Evolutionary conservation across 2,888 invertebrate genomes (phyloP).

Genomic region (Pammene fasciana): DNA sequence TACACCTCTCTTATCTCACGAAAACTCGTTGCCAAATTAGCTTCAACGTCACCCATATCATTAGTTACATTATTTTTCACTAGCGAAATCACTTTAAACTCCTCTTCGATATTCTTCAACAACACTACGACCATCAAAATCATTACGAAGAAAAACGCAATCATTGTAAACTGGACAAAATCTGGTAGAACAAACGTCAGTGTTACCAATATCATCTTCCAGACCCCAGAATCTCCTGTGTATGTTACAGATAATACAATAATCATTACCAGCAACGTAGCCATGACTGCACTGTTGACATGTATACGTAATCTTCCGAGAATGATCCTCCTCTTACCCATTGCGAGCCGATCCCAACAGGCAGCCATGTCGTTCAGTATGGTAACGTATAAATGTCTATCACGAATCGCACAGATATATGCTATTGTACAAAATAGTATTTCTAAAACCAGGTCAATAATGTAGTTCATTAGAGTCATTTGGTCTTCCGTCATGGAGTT

Average conservation of each 20-base stretch:
- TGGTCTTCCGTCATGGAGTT: constrained; percentile 25
- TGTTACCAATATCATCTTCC: constrained; percentile 35
- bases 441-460: constrained; percentile 17
- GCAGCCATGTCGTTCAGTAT: constrained; percentile 8
- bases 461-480: constrained; percentile 38
- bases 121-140: constrained; percentile 35
- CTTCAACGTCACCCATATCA: background rate
- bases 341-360: constrained; percentile 7
- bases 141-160: constrained; percentile 34
- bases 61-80: background rate
- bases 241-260: background rate
- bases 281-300: constrained; percentile 25
- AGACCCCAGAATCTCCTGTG: background rate
- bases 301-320: constrained; percentile 19
- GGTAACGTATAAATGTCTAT: constrained; percentile 23
- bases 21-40: background rate
- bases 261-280: background rate
- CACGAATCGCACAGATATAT: constrained; percentile 23
- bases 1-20: constrained; percentile 29
- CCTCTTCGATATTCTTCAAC: constrained; percentile 39
- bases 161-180: constrained; percentile 32
- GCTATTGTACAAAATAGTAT: constrained; percentile 14
- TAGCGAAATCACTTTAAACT: constrained; percentile 2
- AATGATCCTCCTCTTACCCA: constrained; percentile 4
- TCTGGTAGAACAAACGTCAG: constrained; percentile 32